Evolutionary conservation across 2,797 vertebrate species (phyloP), one percentile per base, ranked within the genome.

Genomic region (Sus cebifrons): DNA sequence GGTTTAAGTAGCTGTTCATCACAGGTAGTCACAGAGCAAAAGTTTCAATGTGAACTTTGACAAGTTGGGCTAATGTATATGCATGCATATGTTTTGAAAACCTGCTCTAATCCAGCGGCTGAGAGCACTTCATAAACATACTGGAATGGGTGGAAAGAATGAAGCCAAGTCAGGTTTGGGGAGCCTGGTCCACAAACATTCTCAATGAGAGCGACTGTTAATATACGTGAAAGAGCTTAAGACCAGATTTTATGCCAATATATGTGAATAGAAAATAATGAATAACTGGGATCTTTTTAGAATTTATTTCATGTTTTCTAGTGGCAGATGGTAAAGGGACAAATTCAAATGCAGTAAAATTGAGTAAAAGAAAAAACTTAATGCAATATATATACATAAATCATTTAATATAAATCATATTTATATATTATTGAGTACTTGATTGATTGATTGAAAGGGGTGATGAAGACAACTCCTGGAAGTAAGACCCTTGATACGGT

Each of bases 31-130:
- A 21, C 52, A 89, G 65, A 84, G 81, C 86, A 96, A 2, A 36
- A 89, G 86, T 91, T 86, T 81, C 70, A 32, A 89, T 95, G 93
- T 91, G 97, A 98, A 98, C 97, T 98, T 94, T 86, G 94, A 98
- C 95, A 97, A 98, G 98, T 94, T 93, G 94, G 98, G 86, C 84
- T 36, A 54, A 25, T 58, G 36, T 40, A 18, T n/a, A 13, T 4
- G 95, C 97, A 98, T 98, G 97, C 98, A 97, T 98, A 54, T 11
- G 54, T 84, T 94, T 25, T 88, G 77, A 98, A 98, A 98, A 98
- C 98, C 98, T 96, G 97, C 97, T 98, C 98, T 96, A 98, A 98
- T 98, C 98, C 98, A 98, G 99, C 98, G 99, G 98, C 98, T 98
- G 98, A 86, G 91, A 98, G 96, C 86, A 82, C 49, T 82, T 23